Percentiles rank a stretch among this genome's conserved stretches.
phyloP scores from a whole-genome alignment of 2,888 invertebrate species.

The Agrochola lychnidis region DNA sequence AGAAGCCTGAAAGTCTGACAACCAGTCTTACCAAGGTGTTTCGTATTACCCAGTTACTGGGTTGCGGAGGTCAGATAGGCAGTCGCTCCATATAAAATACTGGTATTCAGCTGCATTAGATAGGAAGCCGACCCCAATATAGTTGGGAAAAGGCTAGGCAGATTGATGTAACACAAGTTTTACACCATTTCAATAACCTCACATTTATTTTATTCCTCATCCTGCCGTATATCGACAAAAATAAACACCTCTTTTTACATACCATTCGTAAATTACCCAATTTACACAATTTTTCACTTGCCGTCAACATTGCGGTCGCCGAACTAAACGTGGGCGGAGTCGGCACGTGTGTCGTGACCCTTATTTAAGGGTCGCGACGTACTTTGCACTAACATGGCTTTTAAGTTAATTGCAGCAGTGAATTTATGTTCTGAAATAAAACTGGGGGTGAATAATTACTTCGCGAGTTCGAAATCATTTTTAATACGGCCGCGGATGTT shows the following conservation, averaged over 20 bases:
- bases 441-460: slow-evolving; percentile 78
- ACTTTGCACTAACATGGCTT: slow-evolving; percentile 82
- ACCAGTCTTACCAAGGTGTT: no score
- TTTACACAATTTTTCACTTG: slow-evolving; percentile 59
- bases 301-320: slow-evolving; percentile 74
- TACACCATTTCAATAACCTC: background rate
- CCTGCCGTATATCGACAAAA: background rate
- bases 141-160: no score
- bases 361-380: slow-evolving; percentile 86
- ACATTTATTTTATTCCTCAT: no score
- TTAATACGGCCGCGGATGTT: slow-evolving; percentile 62
- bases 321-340: slow-evolving; percentile 83
- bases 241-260: slow-evolving; percentile 15
- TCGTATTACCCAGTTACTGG: no score
- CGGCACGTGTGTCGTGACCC: slow-evolving; percentile 84
- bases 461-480: slow-evolving; percentile 64
- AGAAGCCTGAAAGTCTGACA: no score
- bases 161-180: background rate
- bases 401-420: slow-evolving; percentile 86
- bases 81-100: no score
- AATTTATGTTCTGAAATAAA: slow-evolving; percentile 78
- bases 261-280: slow-evolving; percentile 53
- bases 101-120: no score
- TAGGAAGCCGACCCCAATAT: no score
- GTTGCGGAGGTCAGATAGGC: no score